Percentiles rank a stretch among this genome's conserved stretches.
These are phyloP conservation scores for Vanessa cardui DNA, from an alignment of 2,888 invertebrate genomes.

Conservation along the genomic window DNA sequence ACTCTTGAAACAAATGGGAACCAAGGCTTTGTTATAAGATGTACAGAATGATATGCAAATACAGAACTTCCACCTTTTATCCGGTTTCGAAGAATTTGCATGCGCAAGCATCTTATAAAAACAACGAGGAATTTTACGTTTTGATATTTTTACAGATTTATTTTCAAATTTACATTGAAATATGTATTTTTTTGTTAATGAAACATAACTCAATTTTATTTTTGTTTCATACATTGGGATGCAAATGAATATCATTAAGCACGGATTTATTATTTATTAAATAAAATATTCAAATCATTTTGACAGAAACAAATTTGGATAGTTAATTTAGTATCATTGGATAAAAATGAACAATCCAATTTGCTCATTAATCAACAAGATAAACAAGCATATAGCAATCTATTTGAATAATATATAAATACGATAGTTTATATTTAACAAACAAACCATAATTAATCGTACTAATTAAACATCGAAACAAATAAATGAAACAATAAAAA, in stretches of 20 bases:
- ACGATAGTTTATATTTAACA: not conserved
- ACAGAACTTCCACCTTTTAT: conserved; percentile 32
- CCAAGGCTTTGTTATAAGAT: conserved; percentile 36
- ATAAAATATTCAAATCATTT: not conserved
- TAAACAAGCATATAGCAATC: not conserved
- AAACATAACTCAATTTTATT: not conserved
- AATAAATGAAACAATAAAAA: not conserved
- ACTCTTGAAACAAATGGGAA: conserved; percentile 32
- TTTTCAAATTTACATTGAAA: not conserved
- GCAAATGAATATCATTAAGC: too few relatives aligned
- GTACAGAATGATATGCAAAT: conserved; percentile 40
- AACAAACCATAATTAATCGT: not conserved
- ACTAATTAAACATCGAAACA: not conserved
- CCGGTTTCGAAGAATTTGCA: conserved; percentile 32
- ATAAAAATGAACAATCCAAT: conserved; percentile 7
- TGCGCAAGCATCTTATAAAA: conserved; percentile 26
- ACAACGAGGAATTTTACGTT: conserved; percentile 19
- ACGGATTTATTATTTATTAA: too few relatives aligned
- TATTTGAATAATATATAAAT: not conserved
- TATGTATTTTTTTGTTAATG: conserved; percentile 1
- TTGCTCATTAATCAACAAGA: not conserved
- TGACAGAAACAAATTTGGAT: not conserved
- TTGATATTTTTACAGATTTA: conserved; percentile 23
- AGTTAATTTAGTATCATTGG: not conserved
- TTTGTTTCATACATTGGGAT: not conserved